These are phyloP conservation scores for Strongylocentrotus purpuratus DNA, from an alignment of 35 echinoderm and acorn worm species.

Conservation along the genomic window DNA sequence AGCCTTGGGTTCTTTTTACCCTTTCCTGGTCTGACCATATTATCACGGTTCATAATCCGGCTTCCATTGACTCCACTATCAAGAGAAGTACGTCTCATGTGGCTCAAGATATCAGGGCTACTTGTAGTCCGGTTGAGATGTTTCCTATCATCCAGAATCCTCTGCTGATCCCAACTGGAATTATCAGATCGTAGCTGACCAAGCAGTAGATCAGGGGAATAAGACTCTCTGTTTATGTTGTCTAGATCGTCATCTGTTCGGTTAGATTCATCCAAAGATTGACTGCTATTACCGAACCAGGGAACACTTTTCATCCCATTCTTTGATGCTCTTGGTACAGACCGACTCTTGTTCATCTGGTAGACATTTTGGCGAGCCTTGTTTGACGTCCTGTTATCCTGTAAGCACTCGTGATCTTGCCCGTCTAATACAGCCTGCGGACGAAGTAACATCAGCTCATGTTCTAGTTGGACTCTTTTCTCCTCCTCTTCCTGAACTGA, in stretches of 20 bases:
- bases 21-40: not conserved
- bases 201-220: not conserved
- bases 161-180: not conserved
- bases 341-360: not conserved
- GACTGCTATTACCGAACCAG: not conserved
- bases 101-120: not conserved
- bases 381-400: not conserved
- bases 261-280: not conserved
- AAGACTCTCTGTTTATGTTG: not conserved
- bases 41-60: not conserved
- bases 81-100: not conserved
- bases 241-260: not conserved
- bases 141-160: not conserved
- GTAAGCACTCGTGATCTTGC: not conserved
- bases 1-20: not conserved
- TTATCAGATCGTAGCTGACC: not conserved
- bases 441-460: slow-evolving; percentile 16
- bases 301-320: not conserved
- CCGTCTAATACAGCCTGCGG: not conserved
- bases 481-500: slow-evolving; percentile 32
- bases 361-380: not conserved
- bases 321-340: not conserved
- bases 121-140: too few species aligned
- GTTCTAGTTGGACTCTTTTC: not conserved
- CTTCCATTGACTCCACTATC: not conserved